phyloP scores from a whole-genome alignment of 2,113 vertebrate species.

The Falcunculus frontatus region DNA sequence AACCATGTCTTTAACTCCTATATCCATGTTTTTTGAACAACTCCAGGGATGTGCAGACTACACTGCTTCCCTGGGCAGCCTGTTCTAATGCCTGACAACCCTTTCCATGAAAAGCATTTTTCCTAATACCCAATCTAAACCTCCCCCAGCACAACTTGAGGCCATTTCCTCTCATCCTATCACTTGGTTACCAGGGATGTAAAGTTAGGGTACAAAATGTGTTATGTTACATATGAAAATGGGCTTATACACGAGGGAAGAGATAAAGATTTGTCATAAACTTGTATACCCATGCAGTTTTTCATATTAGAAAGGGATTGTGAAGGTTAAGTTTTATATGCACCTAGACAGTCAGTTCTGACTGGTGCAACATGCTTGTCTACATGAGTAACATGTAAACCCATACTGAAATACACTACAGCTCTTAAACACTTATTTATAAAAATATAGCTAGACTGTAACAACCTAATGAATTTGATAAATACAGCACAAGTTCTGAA shows the following conservation, averaged over 20 bases:
- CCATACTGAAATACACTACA: background rate
- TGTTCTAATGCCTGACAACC: background rate
- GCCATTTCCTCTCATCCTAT: background rate
- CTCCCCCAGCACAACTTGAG: background rate
- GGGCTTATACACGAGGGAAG: background rate
- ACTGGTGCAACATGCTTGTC: background rate
- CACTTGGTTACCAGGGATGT: background rate
- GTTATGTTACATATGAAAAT: background rate
- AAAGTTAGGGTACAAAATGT: rapidly evolving
- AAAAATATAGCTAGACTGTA: background rate
- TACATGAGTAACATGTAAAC: background rate
- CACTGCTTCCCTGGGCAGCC: background rate
- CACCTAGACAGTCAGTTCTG: background rate
- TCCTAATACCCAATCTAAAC: background rate
- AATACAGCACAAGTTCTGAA: background rate
- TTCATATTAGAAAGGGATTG: background rate
- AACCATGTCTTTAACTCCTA: background rate
- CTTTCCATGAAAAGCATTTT: background rate
- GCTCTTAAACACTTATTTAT: background rate
- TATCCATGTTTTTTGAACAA: background rate
- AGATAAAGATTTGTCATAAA: background rate
- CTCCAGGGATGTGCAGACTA: background rate
- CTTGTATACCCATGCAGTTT: background rate
- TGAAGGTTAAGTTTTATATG: background rate
- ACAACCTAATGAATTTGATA: background rate